Conservation (phyloP, 2,797 vertebrate genomes). For the Macrochelys suwanniensis region DNA sequence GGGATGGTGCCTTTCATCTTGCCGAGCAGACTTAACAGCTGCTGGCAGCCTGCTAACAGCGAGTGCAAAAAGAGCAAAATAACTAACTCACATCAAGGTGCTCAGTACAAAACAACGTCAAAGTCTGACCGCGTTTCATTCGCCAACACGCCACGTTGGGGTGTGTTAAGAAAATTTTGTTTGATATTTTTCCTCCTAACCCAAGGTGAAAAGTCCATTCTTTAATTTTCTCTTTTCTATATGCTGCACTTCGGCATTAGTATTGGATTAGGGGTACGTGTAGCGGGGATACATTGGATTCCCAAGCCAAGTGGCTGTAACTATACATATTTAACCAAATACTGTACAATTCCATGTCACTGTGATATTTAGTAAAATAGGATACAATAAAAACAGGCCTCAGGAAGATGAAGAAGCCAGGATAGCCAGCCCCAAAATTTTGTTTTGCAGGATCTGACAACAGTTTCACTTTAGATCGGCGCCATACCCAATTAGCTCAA, state of each 20-base stretch:
- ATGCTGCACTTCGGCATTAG: neutral
- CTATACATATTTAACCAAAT: neutral
- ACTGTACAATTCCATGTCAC: fast-evolving
- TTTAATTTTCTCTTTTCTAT: neutral
- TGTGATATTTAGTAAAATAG: fast-evolving
- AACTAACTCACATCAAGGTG: neutral
- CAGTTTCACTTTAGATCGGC: neutral
- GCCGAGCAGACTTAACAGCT: neutral
- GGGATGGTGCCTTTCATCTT: constrained; percentile 37
- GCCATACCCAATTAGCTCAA: neutral
- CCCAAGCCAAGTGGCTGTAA: fast-evolving
- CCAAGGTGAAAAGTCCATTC: neutral
- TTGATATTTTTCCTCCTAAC: neutral
- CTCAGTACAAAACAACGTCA: neutral
- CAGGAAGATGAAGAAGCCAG: fast-evolving
- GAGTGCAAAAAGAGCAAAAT: neutral
- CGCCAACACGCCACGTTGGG: fast-evolving
- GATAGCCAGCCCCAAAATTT: neutral
- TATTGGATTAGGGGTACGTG: neutral
- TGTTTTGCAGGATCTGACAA: neutral
- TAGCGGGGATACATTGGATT: neutral
- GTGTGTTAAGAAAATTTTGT: neutral
- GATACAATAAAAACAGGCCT: neutral
- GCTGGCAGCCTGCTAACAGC: constrained; percentile 26
- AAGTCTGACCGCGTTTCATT: neutral